Conservation (phyloP, 2,113 vertebrate species). For the Odocoileus virginianus region DNA sequence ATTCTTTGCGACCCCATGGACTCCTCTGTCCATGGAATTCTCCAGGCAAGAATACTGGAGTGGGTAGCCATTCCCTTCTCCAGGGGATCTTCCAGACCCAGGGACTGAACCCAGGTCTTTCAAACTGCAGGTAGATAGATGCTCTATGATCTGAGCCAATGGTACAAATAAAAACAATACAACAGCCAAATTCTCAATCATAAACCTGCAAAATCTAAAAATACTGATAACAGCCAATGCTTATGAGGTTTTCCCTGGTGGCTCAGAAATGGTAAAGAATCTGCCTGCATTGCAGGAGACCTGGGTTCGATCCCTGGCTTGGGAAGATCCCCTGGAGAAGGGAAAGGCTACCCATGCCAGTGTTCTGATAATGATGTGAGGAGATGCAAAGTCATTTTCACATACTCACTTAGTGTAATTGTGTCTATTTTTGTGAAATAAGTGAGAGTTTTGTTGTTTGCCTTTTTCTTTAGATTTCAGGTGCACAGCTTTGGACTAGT, state of each 20-base stretch:
- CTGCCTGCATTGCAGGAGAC: not conserved
- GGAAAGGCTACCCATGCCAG: not conserved
- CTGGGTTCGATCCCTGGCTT: rapidly evolving
- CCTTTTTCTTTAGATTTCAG: not conserved
- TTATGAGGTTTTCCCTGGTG: not conserved
- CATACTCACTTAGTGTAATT: not conserved
- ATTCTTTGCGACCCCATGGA: not conserved
- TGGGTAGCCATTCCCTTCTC: not conserved
- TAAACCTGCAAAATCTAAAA: not conserved
- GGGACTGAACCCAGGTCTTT: not conserved
- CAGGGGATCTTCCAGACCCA: not conserved
- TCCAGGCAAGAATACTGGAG: not conserved
- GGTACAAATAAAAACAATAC: no score
- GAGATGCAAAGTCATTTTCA: not conserved
- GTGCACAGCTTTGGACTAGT: not conserved
- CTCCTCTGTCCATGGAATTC: not conserved
- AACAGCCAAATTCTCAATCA: not conserved
- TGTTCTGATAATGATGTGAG: not conserved
- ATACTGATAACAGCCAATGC: no score
- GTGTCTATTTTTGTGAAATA: not conserved
- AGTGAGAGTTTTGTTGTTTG: not conserved
- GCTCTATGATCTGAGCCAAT: not conserved
- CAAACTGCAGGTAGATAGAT: not conserved
- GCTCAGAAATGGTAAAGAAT: not conserved
- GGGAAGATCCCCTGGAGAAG: not conserved